These are phyloP conservation scores for Cryptops parisi DNA, from an alignment of 2,888 invertebrate species.

Conservation along the genomic window DNA sequence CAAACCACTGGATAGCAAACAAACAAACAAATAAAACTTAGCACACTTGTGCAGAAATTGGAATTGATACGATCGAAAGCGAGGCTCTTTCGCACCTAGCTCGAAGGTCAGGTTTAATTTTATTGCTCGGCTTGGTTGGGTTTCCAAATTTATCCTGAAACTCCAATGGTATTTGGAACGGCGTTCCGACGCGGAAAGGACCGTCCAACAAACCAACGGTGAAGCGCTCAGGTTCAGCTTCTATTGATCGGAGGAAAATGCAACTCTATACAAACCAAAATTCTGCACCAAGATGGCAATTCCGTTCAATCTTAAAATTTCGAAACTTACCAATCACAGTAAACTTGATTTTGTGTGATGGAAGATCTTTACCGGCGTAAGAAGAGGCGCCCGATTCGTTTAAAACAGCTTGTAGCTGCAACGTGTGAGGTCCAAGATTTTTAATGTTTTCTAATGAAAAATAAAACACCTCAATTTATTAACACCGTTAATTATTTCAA, in stretches of 20 bases:
- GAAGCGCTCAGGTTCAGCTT: slow-evolving; percentile 30
- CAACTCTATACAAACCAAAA: neutral
- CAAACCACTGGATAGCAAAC: slow-evolving; percentile 29
- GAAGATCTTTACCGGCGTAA: slow-evolving; percentile 27
- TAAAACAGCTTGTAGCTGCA: slow-evolving; percentile 28
- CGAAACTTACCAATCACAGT: slow-evolving; percentile 26
- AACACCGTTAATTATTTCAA: too few relatives aligned
- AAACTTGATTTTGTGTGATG: slow-evolving; percentile 27
- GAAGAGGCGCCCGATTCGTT: slow-evolving; percentile 29
- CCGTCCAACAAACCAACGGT: slow-evolving; percentile 30
- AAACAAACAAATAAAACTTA: neutral
- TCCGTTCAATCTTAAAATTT: neutral
- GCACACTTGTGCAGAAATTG: neutral
- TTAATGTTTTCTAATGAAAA: slow-evolving; percentile 27
- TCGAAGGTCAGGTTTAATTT: slow-evolving; percentile 25
- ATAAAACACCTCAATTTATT: too few relatives aligned
- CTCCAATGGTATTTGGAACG: slow-evolving; percentile 31
- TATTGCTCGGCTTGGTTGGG: slow-evolving; percentile 25
- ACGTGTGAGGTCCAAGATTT: slow-evolving; percentile 28
- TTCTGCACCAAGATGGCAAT: neutral
- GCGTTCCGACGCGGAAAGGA: slow-evolving; percentile 30
- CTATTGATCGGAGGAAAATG: slow-evolving; percentile 20
- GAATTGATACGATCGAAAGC: neutral
- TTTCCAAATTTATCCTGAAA: slow-evolving; percentile 30
- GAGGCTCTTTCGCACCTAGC: slow-evolving; percentile 23